Evolutionary conservation across 2,113 vertebrate genomes (phyloP).

Genomic region (Nettapus auritus): DNA sequence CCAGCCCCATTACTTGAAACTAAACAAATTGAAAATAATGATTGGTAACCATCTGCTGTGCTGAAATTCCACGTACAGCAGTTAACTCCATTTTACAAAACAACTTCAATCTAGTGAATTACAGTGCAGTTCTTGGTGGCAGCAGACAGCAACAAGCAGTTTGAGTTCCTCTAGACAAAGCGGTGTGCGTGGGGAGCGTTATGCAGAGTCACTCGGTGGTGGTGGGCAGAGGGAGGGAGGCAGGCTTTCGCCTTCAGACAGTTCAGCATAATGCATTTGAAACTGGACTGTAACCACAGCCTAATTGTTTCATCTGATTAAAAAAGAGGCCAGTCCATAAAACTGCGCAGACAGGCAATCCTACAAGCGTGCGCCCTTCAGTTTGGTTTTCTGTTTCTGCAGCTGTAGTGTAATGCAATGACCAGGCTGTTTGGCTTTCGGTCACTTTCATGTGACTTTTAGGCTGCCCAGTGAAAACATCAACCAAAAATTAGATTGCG

Average conservation of each 20-base stretch:
- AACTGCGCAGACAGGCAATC: background rate
- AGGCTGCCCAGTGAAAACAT: background rate
- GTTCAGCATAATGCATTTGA: slow-evolving; percentile 18
- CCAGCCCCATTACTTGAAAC: slow-evolving; percentile 67
- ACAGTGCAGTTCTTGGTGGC: slow-evolving; percentile 66
- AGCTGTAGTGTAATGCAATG: background rate
- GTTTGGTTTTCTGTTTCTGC: slow-evolving; percentile 9
- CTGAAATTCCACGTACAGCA: slow-evolving; percentile 81
- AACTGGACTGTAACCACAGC: background rate
- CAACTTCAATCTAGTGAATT: slow-evolving; percentile 80
- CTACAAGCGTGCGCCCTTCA: background rate
- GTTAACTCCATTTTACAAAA: slow-evolving; percentile 83
- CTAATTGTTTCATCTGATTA: slow-evolving; percentile 42
- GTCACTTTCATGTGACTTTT: slow-evolving; percentile 5
- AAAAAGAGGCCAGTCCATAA: background rate
- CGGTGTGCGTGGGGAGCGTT: slow-evolving; percentile 20
- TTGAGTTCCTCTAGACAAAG: slow-evolving; percentile 73
- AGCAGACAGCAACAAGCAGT: slow-evolving; percentile 76
- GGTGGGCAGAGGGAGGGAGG: background rate
- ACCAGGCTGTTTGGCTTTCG: background rate
- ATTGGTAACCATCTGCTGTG: slow-evolving; percentile 81
- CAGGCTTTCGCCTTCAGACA: background rate
- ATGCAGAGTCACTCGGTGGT: slow-evolving; percentile 23
- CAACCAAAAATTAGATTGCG: background rate
- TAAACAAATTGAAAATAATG: slow-evolving; percentile 83